Base-by-base conservation (phyloP, 92 coral and sea anemone genomes). In the Montipora capitata region DNA sequence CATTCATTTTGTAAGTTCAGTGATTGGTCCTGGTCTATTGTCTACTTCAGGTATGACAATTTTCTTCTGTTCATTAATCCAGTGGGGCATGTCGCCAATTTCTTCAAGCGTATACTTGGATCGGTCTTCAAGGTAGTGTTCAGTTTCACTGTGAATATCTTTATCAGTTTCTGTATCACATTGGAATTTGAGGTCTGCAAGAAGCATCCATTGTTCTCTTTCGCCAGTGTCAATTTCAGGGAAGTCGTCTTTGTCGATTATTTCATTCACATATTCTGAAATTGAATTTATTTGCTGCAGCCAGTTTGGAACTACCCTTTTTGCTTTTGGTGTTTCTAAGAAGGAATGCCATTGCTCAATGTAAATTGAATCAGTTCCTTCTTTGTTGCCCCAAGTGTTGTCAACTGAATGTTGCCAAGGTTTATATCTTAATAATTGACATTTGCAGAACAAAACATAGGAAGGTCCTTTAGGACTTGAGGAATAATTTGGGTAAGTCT, bases 151-250 rank as follows among this genome's bases (percentile, higher is more conserved):
- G 11, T 74, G 72, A 7, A 17, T 17, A 17, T 14, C 10, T 84
- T 84, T 13, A 15, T 74, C 73, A 42, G 69, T 74, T 73, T 7
- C 62, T 39, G 62, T 12, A 63, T 51, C 43, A 9, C 35, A 8
- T 42, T 89, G 57, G 78, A 84, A 63, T 52, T 72, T 78, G 8
- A 91, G 72, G 7, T 91, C 82, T 65, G 92, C 92, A 4, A 91
- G 72, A 61, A 81, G 5, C 89, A 82, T 91, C 92, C 81, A 87
- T 57, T 87, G 70, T 70, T 91, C 89, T 67, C 85, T 81, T 80
- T 83, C 81, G 27, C 81, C 74, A 16, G 73, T 84, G 5, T 63
- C 88, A 16, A 59, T 62, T 74, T 84, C 65, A 15, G 81, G 73
- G 51, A 48, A 48, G 65, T 59, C 65, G 18, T 59, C 65, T 59